These are phyloP conservation scores for Paracentrotus lividus DNA, from an alignment of 53 echinoderm and acorn worm genomes.

Conservation along the genomic window DNA sequence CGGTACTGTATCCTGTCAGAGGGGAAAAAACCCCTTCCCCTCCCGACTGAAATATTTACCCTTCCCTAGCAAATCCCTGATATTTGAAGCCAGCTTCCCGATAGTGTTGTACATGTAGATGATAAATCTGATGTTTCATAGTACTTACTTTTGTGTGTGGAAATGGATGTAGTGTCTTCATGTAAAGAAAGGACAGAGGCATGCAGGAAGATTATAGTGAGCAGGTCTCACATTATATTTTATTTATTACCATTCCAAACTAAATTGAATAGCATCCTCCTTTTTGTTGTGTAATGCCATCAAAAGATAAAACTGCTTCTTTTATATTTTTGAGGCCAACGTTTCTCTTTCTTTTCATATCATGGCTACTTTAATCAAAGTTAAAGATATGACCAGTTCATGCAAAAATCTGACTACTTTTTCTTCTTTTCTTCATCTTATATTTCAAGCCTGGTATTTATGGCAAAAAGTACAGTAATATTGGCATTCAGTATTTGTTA, in stretches of 20 bases:
- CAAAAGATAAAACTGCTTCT: not conserved
- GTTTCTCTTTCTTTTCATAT: not conserved
- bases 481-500: no score
- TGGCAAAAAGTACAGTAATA: no score
- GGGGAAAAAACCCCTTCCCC: not conserved
- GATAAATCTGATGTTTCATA: not conserved
- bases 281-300: not conserved
- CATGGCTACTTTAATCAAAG: not conserved
- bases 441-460: no score
- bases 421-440: not conserved
- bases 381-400: not conserved
- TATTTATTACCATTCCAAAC: not conserved
- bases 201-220: not conserved
- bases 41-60: slow-evolving; percentile 30
- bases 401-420: not conserved
- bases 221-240: slow-evolving; percentile 14
- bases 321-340: not conserved
- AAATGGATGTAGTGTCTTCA: not conserved
- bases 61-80: not conserved
- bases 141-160: not conserved
- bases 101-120: not conserved
- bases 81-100: not conserved
- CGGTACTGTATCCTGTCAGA: no score
- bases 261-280: not conserved
- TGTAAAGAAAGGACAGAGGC: not conserved